Conservation (phyloP, 2,797 vertebrate genomes). For the Staurois parvus region DNA sequence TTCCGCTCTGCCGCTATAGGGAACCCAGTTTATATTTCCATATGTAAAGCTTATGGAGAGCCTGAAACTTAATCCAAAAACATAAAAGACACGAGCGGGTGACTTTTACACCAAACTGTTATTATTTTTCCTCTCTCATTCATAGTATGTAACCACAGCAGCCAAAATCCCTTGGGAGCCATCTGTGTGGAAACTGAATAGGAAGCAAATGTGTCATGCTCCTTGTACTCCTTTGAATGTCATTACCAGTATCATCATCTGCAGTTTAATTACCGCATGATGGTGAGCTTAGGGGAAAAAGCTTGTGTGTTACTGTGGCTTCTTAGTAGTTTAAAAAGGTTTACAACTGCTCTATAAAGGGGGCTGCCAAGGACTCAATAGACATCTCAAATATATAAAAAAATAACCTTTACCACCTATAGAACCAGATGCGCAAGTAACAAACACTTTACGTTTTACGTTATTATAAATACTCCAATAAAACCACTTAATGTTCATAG, state of each 20-base stretch:
- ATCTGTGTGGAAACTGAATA: slow-evolving; percentile 38
- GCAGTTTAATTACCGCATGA: slow-evolving; percentile 42
- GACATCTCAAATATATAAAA: background rate
- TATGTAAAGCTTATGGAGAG: slow-evolving; percentile 23
- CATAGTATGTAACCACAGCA: slow-evolving; percentile 26
- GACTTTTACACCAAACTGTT: slow-evolving; percentile 20
- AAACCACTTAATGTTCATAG: no score
- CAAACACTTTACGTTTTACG: no score
- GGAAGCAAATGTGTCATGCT: slow-evolving; percentile 42
- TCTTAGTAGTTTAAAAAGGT: background rate
- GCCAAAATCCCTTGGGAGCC: slow-evolving; percentile 18
- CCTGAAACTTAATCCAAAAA: slow-evolving; percentile 7
- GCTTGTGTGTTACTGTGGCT: slow-evolving; percentile 3
- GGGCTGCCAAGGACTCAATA: background rate
- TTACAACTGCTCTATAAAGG: background rate
- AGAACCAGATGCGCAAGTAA: no score
- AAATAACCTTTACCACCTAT: no score
- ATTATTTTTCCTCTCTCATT: slow-evolving; percentile 9
- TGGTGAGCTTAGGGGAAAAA: slow-evolving; percentile 14
- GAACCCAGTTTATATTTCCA: slow-evolving; percentile 12
- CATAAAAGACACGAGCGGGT: slow-evolving; percentile 1
- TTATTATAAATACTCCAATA: no score
- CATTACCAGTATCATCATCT: slow-evolving; percentile 43
- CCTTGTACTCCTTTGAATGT: slow-evolving; percentile 36
- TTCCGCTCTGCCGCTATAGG: slow-evolving; percentile 2